A percentile compares a stretch with the other conserved stretches of the same genome.
These are phyloP conservation scores for Brachionus plicatilis DNA, from an alignment of 1,140 invertebrate genomes.

Conservation along the genomic window DNA sequence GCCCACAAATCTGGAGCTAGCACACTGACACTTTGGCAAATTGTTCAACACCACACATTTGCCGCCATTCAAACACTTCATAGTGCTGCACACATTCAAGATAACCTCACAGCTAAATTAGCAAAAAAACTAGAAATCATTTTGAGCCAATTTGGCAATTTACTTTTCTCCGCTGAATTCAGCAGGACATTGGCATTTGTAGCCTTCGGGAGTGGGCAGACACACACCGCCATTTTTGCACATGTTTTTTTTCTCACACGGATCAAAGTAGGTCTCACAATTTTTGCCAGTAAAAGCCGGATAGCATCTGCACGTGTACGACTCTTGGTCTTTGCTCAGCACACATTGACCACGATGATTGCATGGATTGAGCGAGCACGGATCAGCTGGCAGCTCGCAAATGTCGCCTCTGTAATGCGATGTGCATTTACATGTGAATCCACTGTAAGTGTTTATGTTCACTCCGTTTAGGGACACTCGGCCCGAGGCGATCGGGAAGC, in stretches of 20 bases:
- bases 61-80: slow-evolving; percentile 78
- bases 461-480: background rate
- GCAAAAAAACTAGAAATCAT: background rate
- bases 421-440: slow-evolving; percentile 11
- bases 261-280: slow-evolving; percentile 27
- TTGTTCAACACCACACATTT: slow-evolving; percentile 66
- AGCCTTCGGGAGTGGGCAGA: background rate
- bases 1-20: slow-evolving; percentile 9
- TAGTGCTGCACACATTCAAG: background rate
- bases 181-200: slow-evolving; percentile 5
- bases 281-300: slow-evolving; percentile 10
- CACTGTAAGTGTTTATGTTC: background rate
- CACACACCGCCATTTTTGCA: slow-evolving; percentile 38
- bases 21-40: background rate
- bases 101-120: background rate
- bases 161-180: slow-evolving; percentile 27
- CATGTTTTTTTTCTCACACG: background rate
- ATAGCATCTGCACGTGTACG: slow-evolving; percentile 5
- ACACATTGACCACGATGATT: slow-evolving; percentile 19
- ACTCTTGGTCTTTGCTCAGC: background rate
- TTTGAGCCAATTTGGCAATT: background rate
- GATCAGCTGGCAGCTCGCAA: slow-evolving; percentile 6
- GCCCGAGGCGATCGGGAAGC: background rate
- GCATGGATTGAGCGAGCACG: slow-evolving; percentile 25
- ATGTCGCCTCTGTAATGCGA: background rate